Conservation (phyloP, 1,140 invertebrate species). For the Ylistrum balloti region DNA sequence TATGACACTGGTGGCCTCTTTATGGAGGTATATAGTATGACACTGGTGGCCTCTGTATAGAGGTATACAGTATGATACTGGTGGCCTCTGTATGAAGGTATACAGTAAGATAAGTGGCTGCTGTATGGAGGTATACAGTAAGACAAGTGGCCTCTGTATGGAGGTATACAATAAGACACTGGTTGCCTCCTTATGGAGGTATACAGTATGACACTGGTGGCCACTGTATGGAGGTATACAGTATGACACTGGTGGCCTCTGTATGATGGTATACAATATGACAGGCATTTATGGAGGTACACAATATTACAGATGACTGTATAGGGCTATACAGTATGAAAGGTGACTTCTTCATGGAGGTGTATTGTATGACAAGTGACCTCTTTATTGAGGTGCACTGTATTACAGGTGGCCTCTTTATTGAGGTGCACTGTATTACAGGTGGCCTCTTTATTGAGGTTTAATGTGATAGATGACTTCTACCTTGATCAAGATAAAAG, state of each 20-base stretch:
- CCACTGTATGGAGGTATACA: constrained; percentile 5
- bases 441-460: neutral
- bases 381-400: neutral
- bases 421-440: neutral
- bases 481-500: too few relatives aligned
- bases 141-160: neutral
- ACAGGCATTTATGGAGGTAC: neutral
- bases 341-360: neutral
- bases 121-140: constrained; percentile 9
- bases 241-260: constrained; percentile 25
- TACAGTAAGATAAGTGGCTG: neutral
- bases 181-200: neutral
- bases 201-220: neutral
- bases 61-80: constrained; percentile 10
- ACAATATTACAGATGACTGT: constrained; percentile 36
- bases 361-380: constrained; percentile 8
- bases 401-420: neutral
- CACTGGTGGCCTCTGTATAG: neutral
- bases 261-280: neutral
- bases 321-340: neutral
- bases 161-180: neutral
- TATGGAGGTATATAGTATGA: neutral
- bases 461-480: neutral
- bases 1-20: neutral
- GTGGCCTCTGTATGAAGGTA: neutral